phyloP scores from a whole-genome alignment of 2,797 vertebrate genomes.

The Poecilia picta region DNA sequence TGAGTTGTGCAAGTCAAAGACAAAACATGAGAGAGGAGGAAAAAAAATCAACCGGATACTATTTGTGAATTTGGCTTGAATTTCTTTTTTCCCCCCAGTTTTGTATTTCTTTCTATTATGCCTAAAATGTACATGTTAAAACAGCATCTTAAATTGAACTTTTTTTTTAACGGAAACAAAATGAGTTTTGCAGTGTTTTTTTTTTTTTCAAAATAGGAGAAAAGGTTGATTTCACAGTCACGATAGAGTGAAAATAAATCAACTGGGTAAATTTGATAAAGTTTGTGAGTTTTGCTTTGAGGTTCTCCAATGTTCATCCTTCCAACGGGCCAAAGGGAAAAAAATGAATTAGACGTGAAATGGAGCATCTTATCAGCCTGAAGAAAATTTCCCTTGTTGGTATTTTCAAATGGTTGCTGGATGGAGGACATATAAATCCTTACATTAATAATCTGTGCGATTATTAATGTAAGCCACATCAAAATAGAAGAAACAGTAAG shows the following conservation, averaged over 20 bases:
- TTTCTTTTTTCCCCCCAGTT: not conserved
- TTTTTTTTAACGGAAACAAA: not conserved
- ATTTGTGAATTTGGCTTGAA: not conserved
- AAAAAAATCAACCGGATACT: not conserved
- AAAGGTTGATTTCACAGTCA: slow-evolving; percentile 32
- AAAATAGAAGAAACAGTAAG: slow-evolving; percentile 2
- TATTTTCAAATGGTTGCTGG: not conserved
- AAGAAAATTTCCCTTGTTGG: not conserved
- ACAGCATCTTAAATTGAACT: not conserved
- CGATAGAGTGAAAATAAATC: slow-evolving; percentile 19
- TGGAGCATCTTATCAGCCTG: not conserved
- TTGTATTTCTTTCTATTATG: not conserved
- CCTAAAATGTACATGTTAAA: not conserved
- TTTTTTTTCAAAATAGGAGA: slow-evolving; percentile 20
- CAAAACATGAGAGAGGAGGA: not conserved
- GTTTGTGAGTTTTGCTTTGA: not conserved
- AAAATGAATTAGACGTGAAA: not conserved
- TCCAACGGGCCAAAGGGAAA: not conserved
- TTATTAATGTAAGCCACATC: not conserved
- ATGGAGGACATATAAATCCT: not conserved
- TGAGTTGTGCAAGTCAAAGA: not conserved
- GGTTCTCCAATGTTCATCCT: not conserved
- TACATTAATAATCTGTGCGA: not conserved
- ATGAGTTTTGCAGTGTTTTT: not conserved
- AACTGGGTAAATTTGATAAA: not conserved